These are phyloP conservation scores for Tenthredo livida DNA, from an alignment of 2,888 invertebrate genomes.

Conservation along the genomic window DNA sequence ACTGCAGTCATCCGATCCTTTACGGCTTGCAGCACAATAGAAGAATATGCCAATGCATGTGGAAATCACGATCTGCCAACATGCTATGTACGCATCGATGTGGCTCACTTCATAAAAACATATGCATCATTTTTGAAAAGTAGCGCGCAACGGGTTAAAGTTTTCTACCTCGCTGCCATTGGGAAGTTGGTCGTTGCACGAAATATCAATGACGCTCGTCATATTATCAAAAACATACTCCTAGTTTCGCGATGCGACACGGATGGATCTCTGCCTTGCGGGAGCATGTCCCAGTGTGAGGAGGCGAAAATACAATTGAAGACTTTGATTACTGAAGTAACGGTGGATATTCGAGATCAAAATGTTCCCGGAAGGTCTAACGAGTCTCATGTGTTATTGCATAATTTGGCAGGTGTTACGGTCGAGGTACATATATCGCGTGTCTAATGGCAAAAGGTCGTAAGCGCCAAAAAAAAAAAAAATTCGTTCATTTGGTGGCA, in stretches of 20 bases:
- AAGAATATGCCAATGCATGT: no score
- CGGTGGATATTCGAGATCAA: constrained; percentile 19
- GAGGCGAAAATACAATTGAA: neutral
- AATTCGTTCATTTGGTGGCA: no score
- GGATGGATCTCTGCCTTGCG: constrained; percentile 21
- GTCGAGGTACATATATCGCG: neutral
- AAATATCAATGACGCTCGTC: constrained; percentile 46
- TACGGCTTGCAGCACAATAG: no score
- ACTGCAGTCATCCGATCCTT: no score
- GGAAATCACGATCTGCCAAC: no score
- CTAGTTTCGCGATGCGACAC: constrained; percentile 46
- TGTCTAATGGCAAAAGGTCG: no score
- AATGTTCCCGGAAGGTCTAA: neutral
- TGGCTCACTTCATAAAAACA: neutral
- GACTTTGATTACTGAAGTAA: neutral
- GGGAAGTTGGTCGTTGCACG: constrained; percentile 53
- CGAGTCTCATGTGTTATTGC: neutral
- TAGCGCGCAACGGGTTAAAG: neutral
- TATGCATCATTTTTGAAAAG: neutral
- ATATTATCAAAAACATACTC: constrained; percentile 48
- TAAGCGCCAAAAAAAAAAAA: no score
- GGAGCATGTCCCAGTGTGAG: neutral
- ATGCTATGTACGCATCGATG: neutral
- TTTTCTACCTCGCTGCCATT: constrained; percentile 55
- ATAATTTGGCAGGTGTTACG: neutral